A percentile compares a stretch with the other conserved stretches of the same genome.
These are phyloP conservation scores for Homarus gammarus DNA, from an alignment of 2,888 invertebrate species.

Conservation along the genomic window DNA sequence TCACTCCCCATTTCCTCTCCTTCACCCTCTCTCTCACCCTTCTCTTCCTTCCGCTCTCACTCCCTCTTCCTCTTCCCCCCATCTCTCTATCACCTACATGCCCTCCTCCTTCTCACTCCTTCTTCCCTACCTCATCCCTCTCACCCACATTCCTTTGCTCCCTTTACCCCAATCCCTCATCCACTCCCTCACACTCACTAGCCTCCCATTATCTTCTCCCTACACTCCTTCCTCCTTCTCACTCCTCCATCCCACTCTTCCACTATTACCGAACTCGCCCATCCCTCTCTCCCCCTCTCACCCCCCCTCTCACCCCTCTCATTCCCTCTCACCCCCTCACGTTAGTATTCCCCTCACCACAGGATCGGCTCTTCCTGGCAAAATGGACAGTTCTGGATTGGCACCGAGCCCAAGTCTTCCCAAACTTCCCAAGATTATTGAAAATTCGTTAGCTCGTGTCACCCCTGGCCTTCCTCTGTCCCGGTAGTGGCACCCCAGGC, in stretches of 20 bases:
- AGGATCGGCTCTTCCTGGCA: slow-evolving; percentile 4
- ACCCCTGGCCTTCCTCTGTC: too few species aligned
- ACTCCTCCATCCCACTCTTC: not conserved
- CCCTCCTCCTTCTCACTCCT: not conserved
- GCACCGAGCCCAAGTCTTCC: not conserved
- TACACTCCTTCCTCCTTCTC: not conserved
- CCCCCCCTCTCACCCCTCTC: not conserved
- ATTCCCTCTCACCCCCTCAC: too few species aligned
- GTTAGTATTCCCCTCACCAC: slow-evolving; percentile 17
- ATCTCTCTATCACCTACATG: too few species aligned
- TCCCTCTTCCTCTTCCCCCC: not conserved
- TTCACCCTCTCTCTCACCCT: not conserved
- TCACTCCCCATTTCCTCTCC: not conserved
- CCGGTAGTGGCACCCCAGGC: too few species aligned
- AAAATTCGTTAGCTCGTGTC: slow-evolving; percentile 17
- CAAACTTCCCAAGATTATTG: slow-evolving; percentile 8
- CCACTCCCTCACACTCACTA: not conserved
- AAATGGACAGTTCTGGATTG: slow-evolving; percentile 6
- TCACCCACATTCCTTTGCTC: not conserved
- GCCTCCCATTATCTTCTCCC: too few species aligned
- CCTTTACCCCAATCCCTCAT: not conserved
- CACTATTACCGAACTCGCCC: not conserved
- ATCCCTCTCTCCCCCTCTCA: not conserved
- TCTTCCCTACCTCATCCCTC: not conserved
- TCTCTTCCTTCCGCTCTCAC: not conserved